phyloP scores from a whole-genome alignment of 2,113 vertebrate species.

The Paracanthobrama guichenoti region DNA sequence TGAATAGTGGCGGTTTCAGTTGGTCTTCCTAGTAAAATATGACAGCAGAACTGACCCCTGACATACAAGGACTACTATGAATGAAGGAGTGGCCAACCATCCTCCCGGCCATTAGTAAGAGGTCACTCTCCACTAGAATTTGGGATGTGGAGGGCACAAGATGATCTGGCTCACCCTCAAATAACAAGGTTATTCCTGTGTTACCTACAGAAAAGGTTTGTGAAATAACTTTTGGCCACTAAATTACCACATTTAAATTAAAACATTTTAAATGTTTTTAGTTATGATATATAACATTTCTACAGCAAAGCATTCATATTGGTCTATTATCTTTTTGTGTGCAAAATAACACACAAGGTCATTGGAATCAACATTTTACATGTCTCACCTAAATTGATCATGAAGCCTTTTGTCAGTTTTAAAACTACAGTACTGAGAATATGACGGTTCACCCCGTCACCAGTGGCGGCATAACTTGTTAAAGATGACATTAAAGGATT shows the following conservation, averaged over 20 bases:
- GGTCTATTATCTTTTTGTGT: too few relatives aligned
- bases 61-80: background rate
- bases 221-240: background rate
- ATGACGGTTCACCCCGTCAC: too few relatives aligned
- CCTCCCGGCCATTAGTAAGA: slow-evolving; percentile 33
- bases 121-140: slow-evolving; percentile 33
- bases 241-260: background rate
- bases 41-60: background rate
- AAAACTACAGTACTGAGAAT: background rate
- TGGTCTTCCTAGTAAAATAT: background rate
- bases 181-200: slow-evolving; percentile 26
- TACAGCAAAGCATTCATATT: too few relatives aligned
- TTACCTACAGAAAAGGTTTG: background rate
- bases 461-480: too few relatives aligned
- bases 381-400: background rate
- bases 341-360: too few relatives aligned
- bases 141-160: slow-evolving; percentile 28
- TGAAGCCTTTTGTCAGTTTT: background rate
- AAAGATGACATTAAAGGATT: too few relatives aligned
- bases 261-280: too few relatives aligned
- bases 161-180: slow-evolving; percentile 36
- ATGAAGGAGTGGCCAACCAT: slow-evolving; percentile 22
- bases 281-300: too few relatives aligned
- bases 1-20: background rate
- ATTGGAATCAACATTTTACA: too few relatives aligned